Percentiles rank a stretch among this genome's conserved stretches.
Evolutionary conservation across 2,888 invertebrate genomes (phyloP).

Genomic region (Acanthosepion pharaonis): DNA sequence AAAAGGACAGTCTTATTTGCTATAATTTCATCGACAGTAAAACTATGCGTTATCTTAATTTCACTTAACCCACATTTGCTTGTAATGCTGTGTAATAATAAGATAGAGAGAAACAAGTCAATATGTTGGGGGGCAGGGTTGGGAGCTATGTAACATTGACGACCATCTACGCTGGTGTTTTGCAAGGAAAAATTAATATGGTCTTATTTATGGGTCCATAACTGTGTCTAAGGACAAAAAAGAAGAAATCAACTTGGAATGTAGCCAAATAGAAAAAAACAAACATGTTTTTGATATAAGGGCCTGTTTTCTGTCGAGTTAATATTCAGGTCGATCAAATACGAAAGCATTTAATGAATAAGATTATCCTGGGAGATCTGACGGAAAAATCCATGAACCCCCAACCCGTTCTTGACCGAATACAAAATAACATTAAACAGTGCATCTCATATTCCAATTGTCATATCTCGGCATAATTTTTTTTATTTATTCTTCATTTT

Average conservation of each 20-base stretch:
- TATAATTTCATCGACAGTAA: too few species aligned
- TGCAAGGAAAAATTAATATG: not conserved
- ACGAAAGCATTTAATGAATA: not conserved
- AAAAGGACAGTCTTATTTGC: too few species aligned
- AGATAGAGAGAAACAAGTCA: too few species aligned
- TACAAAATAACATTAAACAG: not conserved
- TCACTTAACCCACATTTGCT: too few species aligned
- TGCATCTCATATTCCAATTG: not conserved
- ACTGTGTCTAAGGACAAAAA: not conserved
- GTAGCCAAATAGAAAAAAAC: not conserved
- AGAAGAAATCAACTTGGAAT: not conserved
- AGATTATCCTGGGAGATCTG: not conserved
- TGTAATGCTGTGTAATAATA: too few species aligned
- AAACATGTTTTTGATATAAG: not conserved
- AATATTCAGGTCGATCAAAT: slow-evolving; percentile 9
- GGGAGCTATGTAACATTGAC: too few species aligned
- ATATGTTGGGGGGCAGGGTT: too few species aligned
- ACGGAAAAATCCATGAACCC: not conserved
- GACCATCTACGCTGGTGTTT: too few species aligned
- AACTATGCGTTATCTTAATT: too few species aligned
- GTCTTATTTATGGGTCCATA: not conserved
- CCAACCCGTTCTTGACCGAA: not conserved
- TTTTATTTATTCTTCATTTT: not conserved
- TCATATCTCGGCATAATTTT: not conserved
- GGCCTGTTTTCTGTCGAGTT: not conserved